phyloP scores from a whole-genome alignment of 2,888 invertebrate genomes.

The Cryptus armator region DNA sequence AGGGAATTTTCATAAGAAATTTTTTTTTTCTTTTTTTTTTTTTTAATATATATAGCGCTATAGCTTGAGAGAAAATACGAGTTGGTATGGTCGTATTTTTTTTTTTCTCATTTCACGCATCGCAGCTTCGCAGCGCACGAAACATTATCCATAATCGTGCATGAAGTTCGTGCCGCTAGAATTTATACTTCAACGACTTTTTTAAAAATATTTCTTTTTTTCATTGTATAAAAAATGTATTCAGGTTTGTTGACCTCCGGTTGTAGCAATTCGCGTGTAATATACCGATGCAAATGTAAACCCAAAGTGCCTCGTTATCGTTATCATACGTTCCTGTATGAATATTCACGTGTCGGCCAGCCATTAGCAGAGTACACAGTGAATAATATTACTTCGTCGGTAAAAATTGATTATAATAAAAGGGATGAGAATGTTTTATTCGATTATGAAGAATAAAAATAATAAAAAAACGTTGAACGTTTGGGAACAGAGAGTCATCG shows the following conservation, averaged over 20 bases:
- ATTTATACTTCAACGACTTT: not conserved
- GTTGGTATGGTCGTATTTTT: not conserved
- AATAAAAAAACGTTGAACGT: conserved; percentile 3
- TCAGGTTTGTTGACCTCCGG: not conserved
- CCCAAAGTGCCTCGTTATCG: not conserved
- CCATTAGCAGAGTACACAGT: not conserved
- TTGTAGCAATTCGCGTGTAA: no score
- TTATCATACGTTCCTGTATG: not conserved
- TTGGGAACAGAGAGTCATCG: conserved; percentile 53
- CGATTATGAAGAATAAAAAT: conserved; percentile 4
- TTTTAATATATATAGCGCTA: no score
- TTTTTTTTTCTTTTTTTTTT: no score
- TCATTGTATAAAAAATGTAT: not conserved
- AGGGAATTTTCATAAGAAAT: no score
- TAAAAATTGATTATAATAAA: not conserved
- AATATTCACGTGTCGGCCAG: not conserved
- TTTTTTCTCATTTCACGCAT: not conserved
- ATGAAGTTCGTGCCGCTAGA: not conserved
- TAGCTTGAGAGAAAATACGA: no score
- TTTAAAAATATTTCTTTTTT: not conserved
- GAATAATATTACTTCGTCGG: not conserved
- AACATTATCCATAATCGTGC: not conserved
- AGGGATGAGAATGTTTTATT: not conserved
- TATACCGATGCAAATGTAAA: not conserved
- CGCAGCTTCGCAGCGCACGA: not conserved